These are phyloP conservation scores for Gavia stellata DNA, from an alignment of 2,113 vertebrate genomes.

Conservation along the genomic window DNA sequence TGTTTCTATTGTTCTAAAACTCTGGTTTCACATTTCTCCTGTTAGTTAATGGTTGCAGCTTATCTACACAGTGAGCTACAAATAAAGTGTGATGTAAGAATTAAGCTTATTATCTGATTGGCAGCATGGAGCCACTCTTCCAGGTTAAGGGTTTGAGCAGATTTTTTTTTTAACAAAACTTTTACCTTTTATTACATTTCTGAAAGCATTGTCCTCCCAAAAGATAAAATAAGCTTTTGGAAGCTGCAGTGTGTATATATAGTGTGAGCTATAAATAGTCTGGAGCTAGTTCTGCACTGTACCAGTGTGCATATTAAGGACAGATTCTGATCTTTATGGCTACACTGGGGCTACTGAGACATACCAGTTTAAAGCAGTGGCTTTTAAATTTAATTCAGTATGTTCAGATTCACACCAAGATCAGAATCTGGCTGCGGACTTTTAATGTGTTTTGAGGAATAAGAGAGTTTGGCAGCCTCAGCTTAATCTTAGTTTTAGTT, in stretches of 20 bases:
- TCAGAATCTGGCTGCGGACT: background rate
- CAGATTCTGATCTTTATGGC: background rate
- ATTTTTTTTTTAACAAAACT: background rate
- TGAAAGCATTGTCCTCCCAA: constrained; percentile 42
- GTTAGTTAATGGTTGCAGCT: constrained; percentile 53
- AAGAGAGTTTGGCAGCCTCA: background rate
- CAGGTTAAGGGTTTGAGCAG: constrained; percentile 30
- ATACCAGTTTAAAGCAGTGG: background rate
- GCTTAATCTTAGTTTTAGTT: background rate
- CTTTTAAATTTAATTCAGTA: background rate
- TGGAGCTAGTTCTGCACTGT: background rate
- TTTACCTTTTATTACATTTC: constrained; percentile 13
- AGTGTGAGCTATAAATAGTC: constrained; percentile 51
- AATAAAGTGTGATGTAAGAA: constrained; percentile 66
- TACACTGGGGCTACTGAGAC: background rate
- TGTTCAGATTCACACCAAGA: background rate
- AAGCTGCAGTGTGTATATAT: constrained; percentile 28
- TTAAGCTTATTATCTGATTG: constrained; percentile 68
- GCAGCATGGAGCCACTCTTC: constrained; percentile 12
- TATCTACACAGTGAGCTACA: constrained; percentile 20
- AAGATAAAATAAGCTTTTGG: constrained; percentile 37
- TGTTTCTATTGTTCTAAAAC: constrained; percentile 54
- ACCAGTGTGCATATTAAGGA: background rate
- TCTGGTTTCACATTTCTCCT: constrained; percentile 57
- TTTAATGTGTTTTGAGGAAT: background rate